These are phyloP conservation scores for Melangyna quadrimaculata DNA, from an alignment of 2,888 invertebrate species.

Conservation along the genomic window DNA sequence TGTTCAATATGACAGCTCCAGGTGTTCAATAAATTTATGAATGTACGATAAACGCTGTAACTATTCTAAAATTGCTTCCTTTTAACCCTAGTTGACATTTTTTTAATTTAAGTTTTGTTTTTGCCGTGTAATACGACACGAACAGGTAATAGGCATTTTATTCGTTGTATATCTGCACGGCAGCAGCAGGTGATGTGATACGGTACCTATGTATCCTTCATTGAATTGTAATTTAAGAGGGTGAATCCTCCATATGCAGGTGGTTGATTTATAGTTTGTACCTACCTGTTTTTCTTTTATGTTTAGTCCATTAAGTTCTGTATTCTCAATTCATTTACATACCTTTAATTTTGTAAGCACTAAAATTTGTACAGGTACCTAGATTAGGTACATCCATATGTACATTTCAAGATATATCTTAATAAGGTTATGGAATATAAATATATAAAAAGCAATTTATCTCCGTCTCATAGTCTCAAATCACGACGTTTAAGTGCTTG, in stretches of 20 bases:
- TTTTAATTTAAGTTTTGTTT: conserved; percentile 60
- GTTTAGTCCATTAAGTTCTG: background rate
- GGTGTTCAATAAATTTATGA: conserved; percentile 77
- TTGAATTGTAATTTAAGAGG: background rate
- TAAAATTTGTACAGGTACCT: too few relatives aligned
- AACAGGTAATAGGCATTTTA: background rate
- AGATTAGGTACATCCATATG: too few relatives aligned
- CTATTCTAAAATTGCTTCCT: background rate
- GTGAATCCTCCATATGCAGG: background rate
- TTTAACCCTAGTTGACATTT: conserved; percentile 8
- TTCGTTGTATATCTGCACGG: background rate
- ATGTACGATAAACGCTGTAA: conserved; percentile 75
- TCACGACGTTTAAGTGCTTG: too few relatives aligned
- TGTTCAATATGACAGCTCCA: conserved; percentile 75
- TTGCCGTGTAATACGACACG: background rate
- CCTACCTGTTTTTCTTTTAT: background rate
- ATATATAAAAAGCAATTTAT: too few relatives aligned
- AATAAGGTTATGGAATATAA: too few relatives aligned
- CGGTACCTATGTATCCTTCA: too few relatives aligned
- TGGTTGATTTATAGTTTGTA: background rate
- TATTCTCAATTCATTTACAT: background rate
- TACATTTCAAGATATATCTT: too few relatives aligned
- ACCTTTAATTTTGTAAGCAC: too few relatives aligned
- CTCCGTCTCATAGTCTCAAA: too few relatives aligned
- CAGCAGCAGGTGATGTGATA: background rate